Evolutionary conservation across 2,797 vertebrate genomes (phyloP).

Genomic region (Danio jaintianensis): DNA sequence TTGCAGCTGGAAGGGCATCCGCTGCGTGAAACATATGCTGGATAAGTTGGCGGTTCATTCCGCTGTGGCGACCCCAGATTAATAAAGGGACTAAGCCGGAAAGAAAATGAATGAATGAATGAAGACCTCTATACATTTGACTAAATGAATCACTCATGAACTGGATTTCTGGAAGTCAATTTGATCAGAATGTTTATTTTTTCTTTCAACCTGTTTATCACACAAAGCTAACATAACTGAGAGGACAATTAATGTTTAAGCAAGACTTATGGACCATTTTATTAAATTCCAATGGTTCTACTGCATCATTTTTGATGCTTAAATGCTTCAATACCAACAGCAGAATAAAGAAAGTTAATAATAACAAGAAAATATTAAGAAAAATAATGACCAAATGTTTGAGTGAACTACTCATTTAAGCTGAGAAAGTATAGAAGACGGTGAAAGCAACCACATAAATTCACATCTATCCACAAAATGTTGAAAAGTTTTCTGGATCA

Average conservation of each 20-base stretch:
- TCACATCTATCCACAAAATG: not conserved
- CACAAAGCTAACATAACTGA: constrained; percentile 9
- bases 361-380: not conserved
- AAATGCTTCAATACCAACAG: not conserved
- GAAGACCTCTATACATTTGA: too few species aligned
- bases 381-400: not conserved
- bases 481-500: not conserved
- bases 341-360: not conserved
- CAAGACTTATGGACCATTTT: not conserved
- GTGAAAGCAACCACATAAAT: not conserved
- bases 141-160: not conserved
- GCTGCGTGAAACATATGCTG: too few species aligned
- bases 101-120: too few species aligned
- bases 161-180: not conserved
- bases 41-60: too few species aligned
- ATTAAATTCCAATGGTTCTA: not conserved
- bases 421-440: not conserved
- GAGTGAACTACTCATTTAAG: not conserved
- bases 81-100: too few species aligned
- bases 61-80: too few species aligned
- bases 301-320: not conserved
- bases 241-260: too few species aligned
- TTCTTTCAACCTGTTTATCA: not conserved
- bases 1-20: too few species aligned
- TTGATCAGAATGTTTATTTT: too few species aligned